phyloP scores from a whole-genome alignment of 2,888 invertebrate species.

The Drosophila dives region DNA sequence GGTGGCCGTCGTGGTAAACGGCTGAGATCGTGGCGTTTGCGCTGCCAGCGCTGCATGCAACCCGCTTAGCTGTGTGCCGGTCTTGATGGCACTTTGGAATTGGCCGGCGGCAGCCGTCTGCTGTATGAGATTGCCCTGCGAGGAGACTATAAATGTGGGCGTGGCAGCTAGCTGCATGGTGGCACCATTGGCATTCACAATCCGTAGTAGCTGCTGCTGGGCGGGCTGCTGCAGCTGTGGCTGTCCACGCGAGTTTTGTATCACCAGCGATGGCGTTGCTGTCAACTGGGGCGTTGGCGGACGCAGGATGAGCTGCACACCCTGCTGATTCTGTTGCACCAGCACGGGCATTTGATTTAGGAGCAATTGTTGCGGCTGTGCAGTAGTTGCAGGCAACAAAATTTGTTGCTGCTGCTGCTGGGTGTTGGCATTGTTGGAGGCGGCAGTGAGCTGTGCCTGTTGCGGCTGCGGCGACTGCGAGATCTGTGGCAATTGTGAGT shows the following conservation, averaged over 20 bases:
- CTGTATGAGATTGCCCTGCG: constrained; percentile 85
- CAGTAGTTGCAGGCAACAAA: constrained; percentile 80
- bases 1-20: constrained; percentile 82
- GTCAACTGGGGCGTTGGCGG: constrained; percentile 87
- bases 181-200: constrained; percentile 88
- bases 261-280: constrained; percentile 84
- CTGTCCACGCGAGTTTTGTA: constrained; percentile 84
- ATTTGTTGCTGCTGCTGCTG: constrained; percentile 82
- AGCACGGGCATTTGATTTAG: constrained; percentile 86
- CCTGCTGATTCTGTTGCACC: constrained; percentile 88
- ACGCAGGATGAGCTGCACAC: constrained; percentile 90
- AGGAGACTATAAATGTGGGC: constrained; percentile 85
- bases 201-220: constrained; percentile 87
- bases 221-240: constrained; percentile 82
- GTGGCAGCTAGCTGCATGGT: constrained; percentile 86
- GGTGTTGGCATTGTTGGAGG: constrained; percentile 48
- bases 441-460: constrained; percentile 66
- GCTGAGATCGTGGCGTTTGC: constrained; percentile 84
- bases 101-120: constrained; percentile 82
- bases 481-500: constrained; percentile 80
- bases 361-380: constrained; percentile 82
- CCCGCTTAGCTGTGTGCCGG: constrained; percentile 83
- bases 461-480: constrained; percentile 83
- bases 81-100: constrained; percentile 84
- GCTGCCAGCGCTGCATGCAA: constrained; percentile 83